A percentile compares a stretch with the other conserved stretches of the same genome.
Conservation (phyloP, 2,888 invertebrate genomes). For the Aspidiotus destructor region DNA sequence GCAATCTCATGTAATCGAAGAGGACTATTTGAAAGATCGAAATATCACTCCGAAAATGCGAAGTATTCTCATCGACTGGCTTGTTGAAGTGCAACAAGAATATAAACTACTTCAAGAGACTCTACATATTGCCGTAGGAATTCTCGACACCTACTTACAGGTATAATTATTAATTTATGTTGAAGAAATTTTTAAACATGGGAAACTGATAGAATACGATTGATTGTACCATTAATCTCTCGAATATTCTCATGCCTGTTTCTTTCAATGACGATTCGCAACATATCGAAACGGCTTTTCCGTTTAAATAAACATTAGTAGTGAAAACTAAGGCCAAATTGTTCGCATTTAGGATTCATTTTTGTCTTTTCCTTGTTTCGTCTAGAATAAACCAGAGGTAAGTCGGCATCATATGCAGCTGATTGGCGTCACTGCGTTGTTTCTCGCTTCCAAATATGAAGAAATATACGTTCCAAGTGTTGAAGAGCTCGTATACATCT, state of each 20-base stretch:
- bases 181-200: too few species aligned
- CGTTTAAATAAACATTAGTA: too few species aligned
- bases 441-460: constrained; percentile 89
- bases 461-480: constrained; percentile 84
- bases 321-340: constrained; percentile 8
- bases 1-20: constrained; percentile 53
- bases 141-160: constrained; percentile 83
- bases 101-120: constrained; percentile 82
- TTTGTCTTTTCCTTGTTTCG: constrained; percentile 37
- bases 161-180: constrained; percentile 41
- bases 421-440: constrained; percentile 79
- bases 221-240: too few species aligned
- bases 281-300: too few species aligned
- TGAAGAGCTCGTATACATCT: constrained; percentile 79
- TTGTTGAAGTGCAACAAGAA: constrained; percentile 80
- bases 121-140: constrained; percentile 74
- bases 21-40: constrained; percentile 54
- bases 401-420: constrained; percentile 67
- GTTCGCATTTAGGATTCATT: constrained; percentile 4
- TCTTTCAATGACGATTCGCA: too few species aligned
- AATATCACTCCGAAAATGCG: constrained; percentile 73
- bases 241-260: too few species aligned
- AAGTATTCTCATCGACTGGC: constrained; percentile 82
- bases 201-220: too few species aligned
- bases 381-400: constrained; percentile 52